These are phyloP conservation scores for Apolygus lucorum DNA, from an alignment of 1,140 invertebrate genomes.

Conservation along the genomic window DNA sequence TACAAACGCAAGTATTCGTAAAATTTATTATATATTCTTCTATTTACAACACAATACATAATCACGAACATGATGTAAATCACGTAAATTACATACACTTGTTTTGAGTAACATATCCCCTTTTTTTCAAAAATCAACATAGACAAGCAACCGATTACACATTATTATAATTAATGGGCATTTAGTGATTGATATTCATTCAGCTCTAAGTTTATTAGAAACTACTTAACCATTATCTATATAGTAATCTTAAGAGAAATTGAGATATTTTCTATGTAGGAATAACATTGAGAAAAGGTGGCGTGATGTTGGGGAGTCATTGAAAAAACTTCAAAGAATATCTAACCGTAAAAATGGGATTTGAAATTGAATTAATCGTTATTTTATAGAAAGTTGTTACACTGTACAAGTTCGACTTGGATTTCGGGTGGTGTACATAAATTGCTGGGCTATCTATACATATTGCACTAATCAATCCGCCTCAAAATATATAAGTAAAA, in stretches of 20 bases:
- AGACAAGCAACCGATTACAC: conserved; percentile 25
- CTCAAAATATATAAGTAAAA: too few relatives aligned
- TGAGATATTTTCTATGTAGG: conserved; percentile 1
- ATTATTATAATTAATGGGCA: conserved; percentile 20
- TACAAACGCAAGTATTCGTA: not conserved
- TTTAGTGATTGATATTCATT: conserved; percentile 7
- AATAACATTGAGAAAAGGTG: not conserved
- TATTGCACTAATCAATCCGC: too few relatives aligned
- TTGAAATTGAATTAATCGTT: not conserved
- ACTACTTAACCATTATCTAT: conserved; percentile 17
- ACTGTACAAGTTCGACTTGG: not conserved
- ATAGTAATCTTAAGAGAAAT: conserved; percentile 16
- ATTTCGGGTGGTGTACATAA: not conserved
- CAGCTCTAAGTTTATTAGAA: conserved; percentile 17
- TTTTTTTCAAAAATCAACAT: conserved; percentile 19
- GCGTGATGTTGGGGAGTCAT: not conserved
- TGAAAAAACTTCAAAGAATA: not conserved
- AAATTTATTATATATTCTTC: conserved; percentile 9
- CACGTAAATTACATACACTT: conserved; percentile 9
- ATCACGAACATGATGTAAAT: conserved; percentile 2
- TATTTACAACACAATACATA: conserved; percentile 27
- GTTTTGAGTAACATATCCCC: not conserved
- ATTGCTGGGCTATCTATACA: too few relatives aligned
- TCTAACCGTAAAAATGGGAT: not conserved
- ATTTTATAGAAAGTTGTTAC: not conserved